These are phyloP conservation scores for Gymnogyps californianus DNA, from an alignment of 2,113 vertebrate genomes.

Conservation along the genomic window DNA sequence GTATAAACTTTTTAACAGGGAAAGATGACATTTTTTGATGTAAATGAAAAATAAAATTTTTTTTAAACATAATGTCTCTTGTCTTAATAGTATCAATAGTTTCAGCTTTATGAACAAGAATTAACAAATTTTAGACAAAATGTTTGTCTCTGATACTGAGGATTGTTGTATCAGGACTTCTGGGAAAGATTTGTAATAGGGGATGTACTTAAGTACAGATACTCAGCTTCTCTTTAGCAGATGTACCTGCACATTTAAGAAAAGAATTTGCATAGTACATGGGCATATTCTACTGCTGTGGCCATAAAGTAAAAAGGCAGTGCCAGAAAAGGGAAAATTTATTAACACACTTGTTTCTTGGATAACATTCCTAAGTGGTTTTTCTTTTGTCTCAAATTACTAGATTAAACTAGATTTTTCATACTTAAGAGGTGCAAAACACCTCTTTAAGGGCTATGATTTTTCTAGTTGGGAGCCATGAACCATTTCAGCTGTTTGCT, in stretches of 20 bases:
- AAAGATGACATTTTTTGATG: conserved; percentile 61
- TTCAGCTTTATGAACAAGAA: not conserved
- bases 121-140: not conserved
- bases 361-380: not conserved
- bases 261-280: not conserved
- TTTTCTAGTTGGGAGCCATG: not conserved
- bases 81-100: conserved; percentile 15
- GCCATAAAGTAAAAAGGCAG: not conserved
- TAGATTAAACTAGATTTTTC: not conserved
- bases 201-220: not conserved
- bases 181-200: not conserved
- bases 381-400: not conserved
- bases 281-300: not conserved
- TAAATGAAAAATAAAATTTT: conserved; percentile 75
- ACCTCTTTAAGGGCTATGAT: not conserved
- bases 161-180: not conserved
- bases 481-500: not conserved
- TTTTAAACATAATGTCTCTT: conserved; percentile 68
- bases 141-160: not conserved
- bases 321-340: not conserved
- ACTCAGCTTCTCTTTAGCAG: not conserved
- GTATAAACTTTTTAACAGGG: conserved; percentile 75
- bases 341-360: not conserved
- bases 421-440: not conserved
- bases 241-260: not conserved